phyloP scores from a whole-genome alignment of 2,113 vertebrate genomes.

The Poicephalus gulielmi region DNA sequence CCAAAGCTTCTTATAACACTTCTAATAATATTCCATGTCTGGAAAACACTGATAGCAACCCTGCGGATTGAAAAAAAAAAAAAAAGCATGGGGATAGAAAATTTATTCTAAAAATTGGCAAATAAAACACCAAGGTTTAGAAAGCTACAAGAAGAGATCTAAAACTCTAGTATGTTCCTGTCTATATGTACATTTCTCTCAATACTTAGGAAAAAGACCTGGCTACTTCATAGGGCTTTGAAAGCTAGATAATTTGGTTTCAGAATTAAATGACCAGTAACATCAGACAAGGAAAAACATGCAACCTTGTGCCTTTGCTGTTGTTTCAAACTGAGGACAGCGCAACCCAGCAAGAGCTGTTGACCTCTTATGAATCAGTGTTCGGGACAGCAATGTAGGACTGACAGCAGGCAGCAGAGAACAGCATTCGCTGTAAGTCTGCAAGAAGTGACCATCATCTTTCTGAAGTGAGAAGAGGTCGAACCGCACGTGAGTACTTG shows the following conservation, averaged over 20 bases:
- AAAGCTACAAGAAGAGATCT: background rate
- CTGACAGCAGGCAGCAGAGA: background rate
- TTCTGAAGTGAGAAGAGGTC: background rate
- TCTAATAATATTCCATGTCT: slow-evolving; percentile 41
- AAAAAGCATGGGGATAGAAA: background rate
- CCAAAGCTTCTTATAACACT: slow-evolving; percentile 41
- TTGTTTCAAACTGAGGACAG: background rate
- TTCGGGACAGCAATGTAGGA: background rate
- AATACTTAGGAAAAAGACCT: background rate
- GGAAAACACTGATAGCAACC: slow-evolving; percentile 55
- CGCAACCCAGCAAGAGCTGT: rapidly evolving
- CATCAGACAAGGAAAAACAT: background rate
- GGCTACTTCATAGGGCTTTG: background rate
- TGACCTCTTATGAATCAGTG: background rate
- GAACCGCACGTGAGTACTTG: rapidly evolving
- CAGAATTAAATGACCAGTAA: background rate
- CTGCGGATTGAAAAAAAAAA: slow-evolving; percentile 35
- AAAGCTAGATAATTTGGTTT: background rate
- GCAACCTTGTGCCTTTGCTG: background rate
- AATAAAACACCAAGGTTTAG: background rate
- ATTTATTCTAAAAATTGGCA: background rate
- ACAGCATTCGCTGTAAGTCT: background rate
- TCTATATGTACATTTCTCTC: background rate
- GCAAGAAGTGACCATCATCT: background rate
- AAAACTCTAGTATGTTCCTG: background rate